phyloP scores from a whole-genome alignment of 2,797 vertebrate genomes.

The Acrocephalus scirpaceus region DNA sequence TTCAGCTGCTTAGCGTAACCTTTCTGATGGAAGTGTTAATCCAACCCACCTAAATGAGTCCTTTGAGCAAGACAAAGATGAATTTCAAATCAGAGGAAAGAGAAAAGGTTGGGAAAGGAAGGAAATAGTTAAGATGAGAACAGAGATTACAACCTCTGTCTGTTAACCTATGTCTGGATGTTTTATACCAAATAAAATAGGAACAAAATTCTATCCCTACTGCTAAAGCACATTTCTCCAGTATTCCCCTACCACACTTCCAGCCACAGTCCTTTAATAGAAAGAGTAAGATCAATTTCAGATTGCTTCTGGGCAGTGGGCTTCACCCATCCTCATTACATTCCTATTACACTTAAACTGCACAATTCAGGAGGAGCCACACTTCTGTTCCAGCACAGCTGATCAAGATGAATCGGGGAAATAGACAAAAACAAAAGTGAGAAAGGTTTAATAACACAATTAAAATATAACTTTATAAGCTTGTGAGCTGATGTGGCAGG shows the following conservation, averaged over 20 bases:
- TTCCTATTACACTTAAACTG: neutral
- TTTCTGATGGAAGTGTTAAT: neutral
- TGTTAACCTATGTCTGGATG: neutral
- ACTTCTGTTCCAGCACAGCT: neutral
- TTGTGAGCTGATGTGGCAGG: slow-evolving; percentile 10
- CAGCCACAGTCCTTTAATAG: neutral
- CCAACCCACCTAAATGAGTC: neutral
- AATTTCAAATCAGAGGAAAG: neutral
- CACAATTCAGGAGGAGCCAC: neutral
- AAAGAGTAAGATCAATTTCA: neutral
- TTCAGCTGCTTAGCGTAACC: neutral
- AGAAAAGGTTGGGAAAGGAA: neutral
- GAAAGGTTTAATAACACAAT: slow-evolving; percentile 37
- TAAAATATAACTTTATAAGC: slow-evolving; percentile 50
- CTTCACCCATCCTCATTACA: neutral
- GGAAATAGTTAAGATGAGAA: neutral
- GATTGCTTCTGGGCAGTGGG: neutral
- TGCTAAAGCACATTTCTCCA: neutral
- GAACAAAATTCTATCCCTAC: neutral
- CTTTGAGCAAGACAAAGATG: neutral
- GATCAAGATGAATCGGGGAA: slow-evolving; percentile 12
- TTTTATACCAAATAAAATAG: neutral
- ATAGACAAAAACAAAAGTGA: slow-evolving; percentile 2
- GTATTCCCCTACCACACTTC: neutral
- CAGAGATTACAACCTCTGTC: neutral